A percentile compares a stretch with the other conserved stretches of the same genome.
Evolutionary conservation across 1,140 invertebrate genomes (phyloP).

Genomic region (Uloborus diversus): DNA sequence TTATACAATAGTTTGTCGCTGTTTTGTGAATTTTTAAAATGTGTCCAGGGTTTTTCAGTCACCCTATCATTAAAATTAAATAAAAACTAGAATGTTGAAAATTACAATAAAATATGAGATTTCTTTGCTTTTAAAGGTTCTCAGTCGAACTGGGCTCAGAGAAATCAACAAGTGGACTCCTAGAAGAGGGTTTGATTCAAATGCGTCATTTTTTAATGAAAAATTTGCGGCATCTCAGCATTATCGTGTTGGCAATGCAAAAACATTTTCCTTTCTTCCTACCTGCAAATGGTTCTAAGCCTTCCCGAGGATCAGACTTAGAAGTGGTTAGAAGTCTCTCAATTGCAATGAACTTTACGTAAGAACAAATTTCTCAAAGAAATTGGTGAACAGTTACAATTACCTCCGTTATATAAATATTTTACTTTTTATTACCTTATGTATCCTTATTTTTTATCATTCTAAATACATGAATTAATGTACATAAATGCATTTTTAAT

Average conservation of each 20-base stretch:
- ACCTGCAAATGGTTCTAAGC: neutral
- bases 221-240: neutral
- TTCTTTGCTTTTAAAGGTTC: neutral
- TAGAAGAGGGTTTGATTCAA: neutral
- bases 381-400: neutral
- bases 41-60: too few species aligned
- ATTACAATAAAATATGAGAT: too few species aligned
- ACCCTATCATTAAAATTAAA: too few species aligned
- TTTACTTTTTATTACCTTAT: neutral
- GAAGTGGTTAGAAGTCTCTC: neutral
- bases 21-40: too few species aligned
- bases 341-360: neutral
- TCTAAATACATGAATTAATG: neutral
- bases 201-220: neutral
- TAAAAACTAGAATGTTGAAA: too few species aligned
- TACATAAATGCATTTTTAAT: too few species aligned
- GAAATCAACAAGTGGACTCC: slow-evolving; percentile 3
- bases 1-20: too few species aligned
- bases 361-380: neutral
- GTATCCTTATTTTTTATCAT: neutral
- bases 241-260: slow-evolving; percentile 9
- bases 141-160: neutral
- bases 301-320: slow-evolving; percentile 12
- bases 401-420: neutral
- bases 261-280: slow-evolving; percentile 36